phyloP scores from a whole-genome alignment of 2,888 invertebrate genomes.

The Drosophila colorata region DNA sequence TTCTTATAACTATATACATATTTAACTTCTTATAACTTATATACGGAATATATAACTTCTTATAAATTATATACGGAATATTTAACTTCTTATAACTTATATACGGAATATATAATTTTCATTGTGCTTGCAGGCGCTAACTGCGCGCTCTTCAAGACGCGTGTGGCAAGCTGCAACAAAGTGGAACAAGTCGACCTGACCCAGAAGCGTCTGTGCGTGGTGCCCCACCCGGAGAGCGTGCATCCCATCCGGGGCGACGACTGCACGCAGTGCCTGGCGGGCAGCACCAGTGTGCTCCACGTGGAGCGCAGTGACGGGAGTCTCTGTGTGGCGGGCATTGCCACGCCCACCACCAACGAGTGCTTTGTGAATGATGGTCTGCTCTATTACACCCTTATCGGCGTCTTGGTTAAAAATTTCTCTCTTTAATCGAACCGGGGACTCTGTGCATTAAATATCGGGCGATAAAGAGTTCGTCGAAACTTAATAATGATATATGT shows the following conservation, averaged over 20 bases:
- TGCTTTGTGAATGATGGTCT: neutral
- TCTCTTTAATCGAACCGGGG: too few relatives aligned
- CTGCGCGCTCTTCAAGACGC: constrained; percentile 12
- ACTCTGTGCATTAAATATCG: too few relatives aligned
- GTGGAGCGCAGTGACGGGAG: constrained; percentile 26
- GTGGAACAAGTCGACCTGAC: fast-evolving
- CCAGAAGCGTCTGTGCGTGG: constrained; percentile 27
- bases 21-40: too few relatives aligned
- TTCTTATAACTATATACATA: too few relatives aligned
- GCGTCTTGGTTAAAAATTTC: too few relatives aligned
- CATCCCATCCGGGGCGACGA: fast-evolving
- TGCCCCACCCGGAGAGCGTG: neutral
- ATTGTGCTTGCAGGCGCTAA: constrained; percentile 1
- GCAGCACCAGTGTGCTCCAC: constrained; percentile 48
- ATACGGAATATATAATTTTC: too few relatives aligned
- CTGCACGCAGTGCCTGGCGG: constrained; percentile 40
- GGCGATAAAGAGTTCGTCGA: too few relatives aligned
- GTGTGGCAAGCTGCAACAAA: neutral
- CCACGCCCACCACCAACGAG: constrained; percentile 41
- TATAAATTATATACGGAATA: too few relatives aligned
- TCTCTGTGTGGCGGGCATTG: constrained; percentile 45
- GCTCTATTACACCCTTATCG: constrained; percentile 15
- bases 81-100: too few relatives aligned
- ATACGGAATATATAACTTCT: too few relatives aligned
- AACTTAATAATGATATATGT: too few relatives aligned